Evolutionary conservation across 2,113 vertebrate genomes (phyloP).

Genomic region (Phyllostomus discolor): DNA sequence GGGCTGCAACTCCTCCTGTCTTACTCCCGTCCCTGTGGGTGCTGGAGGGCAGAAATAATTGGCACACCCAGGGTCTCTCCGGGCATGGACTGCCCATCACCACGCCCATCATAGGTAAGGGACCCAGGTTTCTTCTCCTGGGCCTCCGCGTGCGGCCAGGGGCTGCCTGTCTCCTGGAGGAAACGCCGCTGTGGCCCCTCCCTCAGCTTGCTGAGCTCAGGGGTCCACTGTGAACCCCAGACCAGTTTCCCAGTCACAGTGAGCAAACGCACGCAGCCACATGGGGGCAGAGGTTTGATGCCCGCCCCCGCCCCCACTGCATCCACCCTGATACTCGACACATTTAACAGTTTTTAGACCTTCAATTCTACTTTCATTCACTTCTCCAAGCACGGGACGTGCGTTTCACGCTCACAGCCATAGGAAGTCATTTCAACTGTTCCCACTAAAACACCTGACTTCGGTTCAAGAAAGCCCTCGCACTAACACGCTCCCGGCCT

Average conservation of each 20-base stretch:
- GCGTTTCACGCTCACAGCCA: background rate
- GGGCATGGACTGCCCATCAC: accelerated
- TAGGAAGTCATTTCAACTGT: background rate
- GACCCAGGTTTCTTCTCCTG: conserved; percentile 28
- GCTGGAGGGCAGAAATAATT: background rate
- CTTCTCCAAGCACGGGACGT: background rate
- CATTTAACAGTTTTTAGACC: background rate
- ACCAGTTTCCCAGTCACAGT: background rate
- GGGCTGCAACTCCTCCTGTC: background rate
- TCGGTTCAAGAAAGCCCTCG: background rate
- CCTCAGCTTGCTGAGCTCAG: background rate
- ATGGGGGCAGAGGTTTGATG: no score
- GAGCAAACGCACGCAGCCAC: background rate
- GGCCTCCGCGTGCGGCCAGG: background rate
- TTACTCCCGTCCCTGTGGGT: background rate
- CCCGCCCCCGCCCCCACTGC: no score
- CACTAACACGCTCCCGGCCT: background rate
- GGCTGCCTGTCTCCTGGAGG: accelerated
- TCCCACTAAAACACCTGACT: background rate
- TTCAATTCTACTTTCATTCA: background rate
- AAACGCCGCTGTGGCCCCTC: background rate
- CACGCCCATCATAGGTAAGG: background rate
- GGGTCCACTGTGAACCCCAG: background rate
- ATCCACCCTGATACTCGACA: accelerated
- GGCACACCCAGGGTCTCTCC: background rate